Conservation (phyloP, 2,797 vertebrate species). For the Myotis vivesi region DNA sequence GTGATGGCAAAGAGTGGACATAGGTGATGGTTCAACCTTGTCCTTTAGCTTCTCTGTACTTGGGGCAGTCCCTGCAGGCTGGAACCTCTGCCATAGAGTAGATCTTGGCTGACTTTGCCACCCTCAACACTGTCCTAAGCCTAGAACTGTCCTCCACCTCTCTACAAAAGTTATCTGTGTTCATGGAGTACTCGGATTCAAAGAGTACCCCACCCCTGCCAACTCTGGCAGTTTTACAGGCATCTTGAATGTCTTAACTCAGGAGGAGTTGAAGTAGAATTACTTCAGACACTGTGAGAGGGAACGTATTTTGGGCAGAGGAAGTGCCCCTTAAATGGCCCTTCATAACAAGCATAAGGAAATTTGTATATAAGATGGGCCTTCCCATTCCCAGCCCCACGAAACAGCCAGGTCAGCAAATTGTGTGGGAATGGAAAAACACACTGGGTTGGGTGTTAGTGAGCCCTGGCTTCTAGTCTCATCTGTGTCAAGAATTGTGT, state of each 20-base stretch:
- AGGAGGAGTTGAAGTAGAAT: background rate
- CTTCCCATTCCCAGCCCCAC: background rate
- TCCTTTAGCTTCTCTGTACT: background rate
- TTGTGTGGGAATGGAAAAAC: background rate
- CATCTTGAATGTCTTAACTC: conserved; percentile 35
- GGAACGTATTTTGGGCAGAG: background rate
- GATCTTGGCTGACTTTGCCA: background rate
- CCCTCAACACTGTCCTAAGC: background rate
- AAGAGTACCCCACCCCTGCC: background rate
- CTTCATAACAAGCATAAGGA: background rate
- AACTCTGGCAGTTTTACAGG: conserved; percentile 25
- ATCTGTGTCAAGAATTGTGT: background rate
- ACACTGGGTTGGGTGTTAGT: background rate
- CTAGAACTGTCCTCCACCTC: background rate
- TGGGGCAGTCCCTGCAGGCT: background rate
- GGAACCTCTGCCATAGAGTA: background rate
- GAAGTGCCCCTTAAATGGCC: background rate
- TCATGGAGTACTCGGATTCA: background rate
- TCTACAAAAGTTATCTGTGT: background rate
- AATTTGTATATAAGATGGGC: background rate
- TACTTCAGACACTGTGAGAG: background rate
- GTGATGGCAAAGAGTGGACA: background rate
- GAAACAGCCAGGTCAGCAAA: background rate
- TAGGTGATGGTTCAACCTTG: background rate
- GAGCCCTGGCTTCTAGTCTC: background rate